Conservation (phyloP, 2,888 invertebrate species). For the Phoenoteleia sp. region DNA sequence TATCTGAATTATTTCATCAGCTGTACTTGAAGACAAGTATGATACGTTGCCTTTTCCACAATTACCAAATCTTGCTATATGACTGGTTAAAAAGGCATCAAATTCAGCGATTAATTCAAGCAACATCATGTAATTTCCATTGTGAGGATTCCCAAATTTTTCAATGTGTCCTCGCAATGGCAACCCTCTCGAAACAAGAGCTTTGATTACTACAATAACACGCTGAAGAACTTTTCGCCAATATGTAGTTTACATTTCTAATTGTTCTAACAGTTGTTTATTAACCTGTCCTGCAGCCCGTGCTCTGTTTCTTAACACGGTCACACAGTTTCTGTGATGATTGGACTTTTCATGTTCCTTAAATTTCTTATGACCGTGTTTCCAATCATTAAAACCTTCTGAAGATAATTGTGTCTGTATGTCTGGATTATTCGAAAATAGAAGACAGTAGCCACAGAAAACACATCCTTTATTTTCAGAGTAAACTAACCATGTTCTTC, state of each 20-base stretch:
- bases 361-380: conserved; percentile 33
- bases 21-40: conserved; percentile 33
- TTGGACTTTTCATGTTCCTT: conserved; percentile 49
- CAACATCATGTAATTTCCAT: conserved; percentile 78
- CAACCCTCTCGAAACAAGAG: conserved; percentile 72
- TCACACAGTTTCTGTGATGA: conserved; percentile 37
- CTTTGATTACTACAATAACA: conserved; percentile 55
- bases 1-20: conserved; percentile 37
- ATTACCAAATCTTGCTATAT: conserved; percentile 34
- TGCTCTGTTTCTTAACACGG: too few relatives aligned
- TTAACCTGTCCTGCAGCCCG: too few relatives aligned
- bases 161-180: conserved; percentile 74
- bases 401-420: conserved; percentile 32
- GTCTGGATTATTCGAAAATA: conserved; percentile 19
- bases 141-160: conserved; percentile 74
- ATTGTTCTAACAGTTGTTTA: conserved; percentile 11
- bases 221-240: conserved; percentile 36
- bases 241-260: conserved; percentile 25
- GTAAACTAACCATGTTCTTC: conserved; percentile 34
- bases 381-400: conserved; percentile 42
- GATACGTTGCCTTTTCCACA: conserved; percentile 46
- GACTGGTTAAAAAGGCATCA: conserved; percentile 42
- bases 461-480: conserved; percentile 37
- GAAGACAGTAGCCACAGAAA: conserved; percentile 36
- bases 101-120: conserved; percentile 78